phyloP scores from a whole-genome alignment of 2,888 invertebrate genomes.

The Rhagophthalmus giganteus region DNA sequence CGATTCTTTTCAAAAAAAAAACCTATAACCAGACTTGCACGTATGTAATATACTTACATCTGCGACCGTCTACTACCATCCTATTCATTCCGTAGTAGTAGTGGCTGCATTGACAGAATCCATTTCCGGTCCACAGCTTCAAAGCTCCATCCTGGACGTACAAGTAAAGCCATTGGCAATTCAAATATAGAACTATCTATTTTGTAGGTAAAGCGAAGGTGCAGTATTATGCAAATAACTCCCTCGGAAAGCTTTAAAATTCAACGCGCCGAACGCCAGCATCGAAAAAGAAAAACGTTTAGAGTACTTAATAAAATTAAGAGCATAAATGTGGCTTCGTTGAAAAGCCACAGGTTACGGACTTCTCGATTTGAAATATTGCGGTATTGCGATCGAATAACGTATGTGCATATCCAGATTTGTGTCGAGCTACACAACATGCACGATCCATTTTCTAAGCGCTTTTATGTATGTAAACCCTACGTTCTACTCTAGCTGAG shows the following conservation, averaged over 20 bases:
- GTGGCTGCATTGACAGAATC: conserved; percentile 25
- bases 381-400: too few species aligned
- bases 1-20: too few species aligned
- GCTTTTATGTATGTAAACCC: conserved; percentile 27
- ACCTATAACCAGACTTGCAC: conserved; percentile 9
- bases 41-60: conserved; percentile 20
- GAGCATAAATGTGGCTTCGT: too few species aligned
- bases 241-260: conserved; percentile 32
- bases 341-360: too few species aligned
- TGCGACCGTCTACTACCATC: conserved; percentile 18
- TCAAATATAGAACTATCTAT: conserved; percentile 38
- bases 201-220: conserved; percentile 34
- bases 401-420: too few species aligned
- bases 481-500: conserved; percentile 12
- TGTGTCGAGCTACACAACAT: too few species aligned
- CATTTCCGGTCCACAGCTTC: conserved; percentile 26
- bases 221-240: conserved; percentile 36
- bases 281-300: too few species aligned
- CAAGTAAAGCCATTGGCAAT: conserved; percentile 34
- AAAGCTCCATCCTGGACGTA: conserved; percentile 23
- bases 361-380: too few species aligned
- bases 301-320: too few species aligned
- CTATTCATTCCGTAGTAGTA: conserved; percentile 21
- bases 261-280: too few species aligned
- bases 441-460: conserved; percentile 20